Base-by-base conservation (phyloP, 1,140 invertebrate genomes). In the Zaprionus vittiger region DNA sequence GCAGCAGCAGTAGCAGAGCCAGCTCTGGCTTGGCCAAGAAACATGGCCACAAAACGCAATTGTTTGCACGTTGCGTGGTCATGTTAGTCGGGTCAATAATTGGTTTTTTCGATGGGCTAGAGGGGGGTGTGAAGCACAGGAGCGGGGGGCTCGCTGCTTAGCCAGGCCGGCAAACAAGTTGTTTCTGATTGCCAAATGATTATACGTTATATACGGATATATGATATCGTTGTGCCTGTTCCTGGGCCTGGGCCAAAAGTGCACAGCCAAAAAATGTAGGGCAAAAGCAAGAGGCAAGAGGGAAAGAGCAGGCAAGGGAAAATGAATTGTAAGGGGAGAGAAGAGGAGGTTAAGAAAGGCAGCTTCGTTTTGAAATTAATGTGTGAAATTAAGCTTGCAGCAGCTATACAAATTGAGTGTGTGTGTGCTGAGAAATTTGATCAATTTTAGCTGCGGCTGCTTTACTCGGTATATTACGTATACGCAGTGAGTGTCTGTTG, bases 21-120 rank as follows among this genome's bases (percentile, higher is more conserved):
- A 54, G 11, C 61, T 79, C 55, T 41, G 56, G 73, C 62, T 57
- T 75, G 64, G 38, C 28, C 59, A 38, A 71, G 68, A 54, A 81
- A 84, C 81, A 84, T 85, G 73, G 81, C 83, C 83, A 59, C 73
- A 72, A 47, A 65, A 72, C 68, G 68, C 83, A 86, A 86, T 86
- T 86, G 83, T 89, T 86, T 86, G 83, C 83, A 86, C 83, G 84
- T 86, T 86, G 82, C 84, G 83, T 89, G 83, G 83, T 86, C 84
- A 89, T 89, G 83, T 86, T 83, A 82, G 80, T 74, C 68, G 77
- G 83, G 84, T 86, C 83, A 86, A 86, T 86, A 86, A 86, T 86
- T 86, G 84, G 84, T 86, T 86, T 86, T 86, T 86, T 77, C 77
- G 77, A 77, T 80, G 68, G 80, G 37, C 4, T 52, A 2, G 31